These are phyloP conservation scores for Zosterops lateralis DNA, from an alignment of 2,113 vertebrate genomes.

Conservation along the genomic window DNA sequence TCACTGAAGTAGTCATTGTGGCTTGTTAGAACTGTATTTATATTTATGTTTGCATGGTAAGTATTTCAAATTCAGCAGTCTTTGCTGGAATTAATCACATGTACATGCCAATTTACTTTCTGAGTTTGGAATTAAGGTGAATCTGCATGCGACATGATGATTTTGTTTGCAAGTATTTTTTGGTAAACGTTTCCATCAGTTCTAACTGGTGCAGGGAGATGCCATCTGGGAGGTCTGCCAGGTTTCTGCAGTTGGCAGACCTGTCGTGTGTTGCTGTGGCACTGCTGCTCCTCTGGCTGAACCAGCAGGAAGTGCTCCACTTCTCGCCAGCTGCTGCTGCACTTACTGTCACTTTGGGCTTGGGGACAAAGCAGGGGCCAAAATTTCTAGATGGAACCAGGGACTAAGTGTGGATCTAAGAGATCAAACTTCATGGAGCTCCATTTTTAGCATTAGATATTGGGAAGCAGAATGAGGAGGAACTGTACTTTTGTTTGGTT, in stretches of 20 bases:
- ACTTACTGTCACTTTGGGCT: background rate
- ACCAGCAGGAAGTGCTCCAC: background rate
- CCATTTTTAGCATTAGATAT: background rate
- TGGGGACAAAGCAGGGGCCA: background rate
- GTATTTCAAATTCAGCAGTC: background rate
- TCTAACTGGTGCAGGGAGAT: background rate
- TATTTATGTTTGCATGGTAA: background rate
- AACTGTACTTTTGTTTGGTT: background rate
- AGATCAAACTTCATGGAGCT: background rate
- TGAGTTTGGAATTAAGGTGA: background rate
- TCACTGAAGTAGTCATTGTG: background rate
- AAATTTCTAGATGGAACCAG: background rate
- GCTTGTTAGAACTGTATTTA: background rate
- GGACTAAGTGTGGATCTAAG: background rate
- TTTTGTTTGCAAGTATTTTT: constrained; percentile 2
- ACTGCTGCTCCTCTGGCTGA: background rate
- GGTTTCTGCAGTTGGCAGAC: background rate
- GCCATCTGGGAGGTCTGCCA: constrained; percentile 8
- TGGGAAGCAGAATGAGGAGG: background rate
- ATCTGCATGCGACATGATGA: background rate
- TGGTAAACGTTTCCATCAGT: background rate
- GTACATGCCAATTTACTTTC: background rate
- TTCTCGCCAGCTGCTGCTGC: background rate
- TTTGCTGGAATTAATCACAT: background rate
- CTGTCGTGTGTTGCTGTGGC: background rate